Conservation (phyloP, 2,113 vertebrate genomes). For the Laticauda colubrina region DNA sequence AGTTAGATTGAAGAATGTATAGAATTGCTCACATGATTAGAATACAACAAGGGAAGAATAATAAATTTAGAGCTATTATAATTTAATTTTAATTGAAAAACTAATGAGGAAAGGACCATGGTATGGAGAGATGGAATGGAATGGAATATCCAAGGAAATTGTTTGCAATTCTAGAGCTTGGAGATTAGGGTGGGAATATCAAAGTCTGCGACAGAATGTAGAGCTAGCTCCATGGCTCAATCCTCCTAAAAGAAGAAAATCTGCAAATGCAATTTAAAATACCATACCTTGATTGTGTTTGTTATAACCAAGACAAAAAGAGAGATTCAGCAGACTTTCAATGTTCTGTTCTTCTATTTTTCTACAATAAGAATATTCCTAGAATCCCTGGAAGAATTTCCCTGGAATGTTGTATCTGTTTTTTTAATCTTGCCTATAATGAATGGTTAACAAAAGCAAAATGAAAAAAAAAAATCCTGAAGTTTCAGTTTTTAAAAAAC, state of each 20-base stretch:
- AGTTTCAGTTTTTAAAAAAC: neutral
- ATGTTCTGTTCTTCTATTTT: neutral
- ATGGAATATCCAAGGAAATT: neutral
- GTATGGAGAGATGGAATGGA: neutral
- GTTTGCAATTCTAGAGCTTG: neutral
- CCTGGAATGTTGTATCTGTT: neutral
- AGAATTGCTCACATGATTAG: neutral
- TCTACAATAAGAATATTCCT: neutral
- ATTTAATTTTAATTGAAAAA: neutral
- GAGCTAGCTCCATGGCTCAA: neutral
- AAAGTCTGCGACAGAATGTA: neutral
- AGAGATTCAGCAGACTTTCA: neutral
- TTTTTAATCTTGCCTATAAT: neutral
- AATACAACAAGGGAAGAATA: neutral
- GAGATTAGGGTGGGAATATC: neutral
- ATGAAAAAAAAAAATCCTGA: neutral
- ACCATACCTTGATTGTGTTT: neutral
- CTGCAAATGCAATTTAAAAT: neutral
- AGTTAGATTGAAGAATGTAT: neutral
- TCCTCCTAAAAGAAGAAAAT: neutral
- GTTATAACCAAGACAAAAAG: neutral
- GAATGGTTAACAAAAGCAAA: neutral
- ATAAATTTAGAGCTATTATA: neutral
- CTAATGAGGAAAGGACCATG: neutral
- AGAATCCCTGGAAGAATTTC: neutral